A percentile compares a stretch with the other conserved stretches of the same genome.
Conservation (phyloP, 2,888 invertebrate species). For the Slavum lentiscoides region DNA sequence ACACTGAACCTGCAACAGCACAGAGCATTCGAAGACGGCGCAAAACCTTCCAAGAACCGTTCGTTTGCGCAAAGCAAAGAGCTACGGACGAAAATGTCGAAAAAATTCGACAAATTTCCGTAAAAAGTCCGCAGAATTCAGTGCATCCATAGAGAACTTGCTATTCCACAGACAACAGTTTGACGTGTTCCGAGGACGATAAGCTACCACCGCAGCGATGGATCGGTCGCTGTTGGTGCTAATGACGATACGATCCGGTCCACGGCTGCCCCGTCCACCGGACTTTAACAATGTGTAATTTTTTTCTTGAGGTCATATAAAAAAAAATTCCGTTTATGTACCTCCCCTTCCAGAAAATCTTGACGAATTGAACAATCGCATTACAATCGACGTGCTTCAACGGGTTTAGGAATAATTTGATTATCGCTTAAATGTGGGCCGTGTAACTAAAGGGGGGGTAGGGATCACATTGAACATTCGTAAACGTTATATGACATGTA, state of each 20-base stretch:
- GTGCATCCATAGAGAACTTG: not conserved
- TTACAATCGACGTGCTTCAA: constrained; percentile 1
- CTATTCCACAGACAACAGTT: not conserved
- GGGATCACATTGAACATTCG: not conserved
- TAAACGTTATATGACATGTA: not conserved
- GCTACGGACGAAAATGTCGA: not conserved
- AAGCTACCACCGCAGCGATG: not conserved
- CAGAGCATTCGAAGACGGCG: not conserved
- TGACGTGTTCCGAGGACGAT: not conserved
- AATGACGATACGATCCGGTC: constrained; percentile 9
- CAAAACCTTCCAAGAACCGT: not conserved
- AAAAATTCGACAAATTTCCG: not conserved
- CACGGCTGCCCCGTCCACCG: not conserved
- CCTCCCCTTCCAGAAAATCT: not conserved
- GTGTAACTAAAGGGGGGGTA: too few species aligned
- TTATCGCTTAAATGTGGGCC: not conserved
- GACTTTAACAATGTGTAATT: not conserved
- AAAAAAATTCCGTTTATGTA: not conserved
- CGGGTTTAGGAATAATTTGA: not conserved
- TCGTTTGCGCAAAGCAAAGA: not conserved
- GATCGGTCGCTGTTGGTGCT: constrained; percentile 9
- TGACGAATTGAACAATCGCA: constrained; percentile 10
- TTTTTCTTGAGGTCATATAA: constrained; percentile 9
- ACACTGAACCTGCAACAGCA: not conserved
- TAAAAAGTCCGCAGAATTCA: constrained; percentile 5